Evolutionary conservation across 2,888 invertebrate genomes (phyloP).

Genomic region (Brachyptera putata): DNA sequence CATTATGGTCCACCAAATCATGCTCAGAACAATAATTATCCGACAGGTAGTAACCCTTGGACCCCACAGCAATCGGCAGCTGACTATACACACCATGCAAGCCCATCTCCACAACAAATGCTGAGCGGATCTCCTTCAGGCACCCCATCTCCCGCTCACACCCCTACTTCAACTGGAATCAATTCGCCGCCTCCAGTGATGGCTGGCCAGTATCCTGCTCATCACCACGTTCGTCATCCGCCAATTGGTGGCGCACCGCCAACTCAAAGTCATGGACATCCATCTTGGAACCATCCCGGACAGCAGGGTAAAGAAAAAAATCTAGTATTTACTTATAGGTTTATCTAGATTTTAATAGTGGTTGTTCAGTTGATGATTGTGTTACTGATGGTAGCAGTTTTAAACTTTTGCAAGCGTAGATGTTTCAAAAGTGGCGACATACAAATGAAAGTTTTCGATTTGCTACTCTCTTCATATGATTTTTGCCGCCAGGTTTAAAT

Average conservation of each 20-base stretch:
- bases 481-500: no score
- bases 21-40: conserved; percentile 17
- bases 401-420: no score
- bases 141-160: conserved; percentile 21
- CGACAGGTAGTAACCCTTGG: conserved; percentile 16
- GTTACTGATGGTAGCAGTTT: no score
- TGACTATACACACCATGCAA: conserved; percentile 10
- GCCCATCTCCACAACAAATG: neutral
- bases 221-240: conserved; percentile 27
- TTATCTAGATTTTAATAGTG: no score
- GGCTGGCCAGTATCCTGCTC: conserved; percentile 31
- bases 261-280: conserved; percentile 20
- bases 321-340: no score
- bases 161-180: conserved; percentile 15
- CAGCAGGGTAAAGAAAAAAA: conserved; percentile 14
- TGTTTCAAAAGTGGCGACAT: no score
- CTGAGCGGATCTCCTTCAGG: conserved; percentile 7
- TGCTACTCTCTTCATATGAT: no score
- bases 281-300: conserved; percentile 24
- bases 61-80: conserved; percentile 17
- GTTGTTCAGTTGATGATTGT: no score
- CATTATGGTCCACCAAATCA: conserved; percentile 27
- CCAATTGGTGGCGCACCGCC: conserved; percentile 24
- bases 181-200: conserved; percentile 10
- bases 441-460: no score